A percentile compares a stretch with the other conserved stretches of the same genome.
These are phyloP conservation scores for Cygnus buccinator DNA, from an alignment of 2,113 vertebrate species.

Conservation along the genomic window DNA sequence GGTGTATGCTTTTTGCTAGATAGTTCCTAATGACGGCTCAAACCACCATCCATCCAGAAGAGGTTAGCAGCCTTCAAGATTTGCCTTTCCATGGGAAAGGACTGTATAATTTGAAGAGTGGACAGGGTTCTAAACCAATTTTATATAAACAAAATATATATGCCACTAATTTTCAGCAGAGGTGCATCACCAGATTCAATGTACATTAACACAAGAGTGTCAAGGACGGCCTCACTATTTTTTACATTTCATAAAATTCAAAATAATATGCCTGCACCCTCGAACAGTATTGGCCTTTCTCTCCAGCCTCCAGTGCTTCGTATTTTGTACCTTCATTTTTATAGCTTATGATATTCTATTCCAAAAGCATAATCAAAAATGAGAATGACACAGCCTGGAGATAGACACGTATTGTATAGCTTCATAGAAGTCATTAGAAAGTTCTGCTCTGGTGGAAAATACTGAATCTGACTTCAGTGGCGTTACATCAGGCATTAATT, in stretches of 20 bases:
- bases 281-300: not conserved
- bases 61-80: not conserved
- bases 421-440: not conserved
- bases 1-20: not conserved
- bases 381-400: not conserved
- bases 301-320: not conserved
- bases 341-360: not conserved
- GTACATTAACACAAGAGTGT: not conserved
- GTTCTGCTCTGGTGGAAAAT: not conserved
- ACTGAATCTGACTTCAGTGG: not conserved
- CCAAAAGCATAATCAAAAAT: not conserved
- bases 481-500: not conserved
- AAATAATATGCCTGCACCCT: not conserved
- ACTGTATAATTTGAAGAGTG: not conserved
- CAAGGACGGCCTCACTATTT: not conserved
- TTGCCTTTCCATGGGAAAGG: not conserved
- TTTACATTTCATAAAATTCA: not conserved
- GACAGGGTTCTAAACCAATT: not conserved
- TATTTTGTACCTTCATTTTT: not conserved
- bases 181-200: not conserved
- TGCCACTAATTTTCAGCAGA: not conserved
- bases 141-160: not conserved
- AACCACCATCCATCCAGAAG: not conserved
- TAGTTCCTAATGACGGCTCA: not conserved
- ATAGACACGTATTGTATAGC: not conserved